Evolutionary conservation across 2,113 vertebrate species (phyloP).

Genomic region (Sakesphorus luctuosus): DNA sequence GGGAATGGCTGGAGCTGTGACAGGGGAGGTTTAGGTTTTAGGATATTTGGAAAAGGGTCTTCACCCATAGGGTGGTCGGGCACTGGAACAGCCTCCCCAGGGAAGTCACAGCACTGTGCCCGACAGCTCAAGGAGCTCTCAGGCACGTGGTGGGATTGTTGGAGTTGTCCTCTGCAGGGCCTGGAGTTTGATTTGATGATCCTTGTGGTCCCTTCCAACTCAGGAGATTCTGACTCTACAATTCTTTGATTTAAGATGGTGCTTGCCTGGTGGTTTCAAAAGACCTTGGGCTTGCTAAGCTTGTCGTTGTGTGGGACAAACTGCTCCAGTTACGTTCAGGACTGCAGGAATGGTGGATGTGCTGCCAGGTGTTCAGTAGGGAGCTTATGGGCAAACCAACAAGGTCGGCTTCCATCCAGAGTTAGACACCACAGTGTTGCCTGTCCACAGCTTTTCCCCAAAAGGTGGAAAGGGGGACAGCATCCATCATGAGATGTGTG

Average conservation of each 20-base stretch:
- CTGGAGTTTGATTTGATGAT: neutral
- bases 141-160: neutral
- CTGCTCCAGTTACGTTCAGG: neutral
- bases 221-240: neutral
- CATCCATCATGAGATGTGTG: neutral
- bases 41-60: neutral
- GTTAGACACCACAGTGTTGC: neutral
- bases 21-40: neutral
- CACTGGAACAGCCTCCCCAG: neutral
- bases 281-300: too few species aligned
- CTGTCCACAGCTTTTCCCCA: neutral
- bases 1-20: neutral
- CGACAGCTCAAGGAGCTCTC: neutral
- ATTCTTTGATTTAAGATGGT: neutral
- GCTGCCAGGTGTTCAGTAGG: neutral
- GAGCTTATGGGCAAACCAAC: neutral
- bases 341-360: neutral
- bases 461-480: rapidly evolving
- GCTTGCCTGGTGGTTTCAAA: neutral
- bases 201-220: neutral
- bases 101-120: neutral
- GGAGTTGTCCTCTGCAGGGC: neutral
- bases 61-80: neutral
- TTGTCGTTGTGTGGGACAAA: rapidly evolving
- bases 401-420: neutral